Conservation (phyloP, 2,113 vertebrate genomes). For the Nanorana parkeri region DNA sequence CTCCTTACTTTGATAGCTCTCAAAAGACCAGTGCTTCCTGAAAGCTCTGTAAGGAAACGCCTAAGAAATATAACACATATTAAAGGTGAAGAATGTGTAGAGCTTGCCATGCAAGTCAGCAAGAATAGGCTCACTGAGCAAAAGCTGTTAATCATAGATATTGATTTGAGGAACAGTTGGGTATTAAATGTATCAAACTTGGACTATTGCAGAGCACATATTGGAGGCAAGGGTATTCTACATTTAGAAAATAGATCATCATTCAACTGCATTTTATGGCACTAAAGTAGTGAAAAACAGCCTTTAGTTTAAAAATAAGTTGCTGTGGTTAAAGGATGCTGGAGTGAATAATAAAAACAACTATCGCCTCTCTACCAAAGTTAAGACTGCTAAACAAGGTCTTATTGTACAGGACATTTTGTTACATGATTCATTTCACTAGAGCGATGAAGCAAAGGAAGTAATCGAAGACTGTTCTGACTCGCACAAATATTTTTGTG, state of each 20-base stretch:
- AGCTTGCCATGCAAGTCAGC: constrained; percentile 57
- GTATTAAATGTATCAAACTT: constrained; percentile 55
- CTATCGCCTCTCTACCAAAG: background rate
- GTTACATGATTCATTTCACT: background rate
- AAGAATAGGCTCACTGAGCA: constrained; percentile 49
- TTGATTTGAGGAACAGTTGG: constrained; percentile 57
- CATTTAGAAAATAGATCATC: constrained; percentile 47
- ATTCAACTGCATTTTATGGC: constrained; percentile 50
- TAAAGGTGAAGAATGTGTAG: constrained; percentile 57
- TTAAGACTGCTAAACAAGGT: background rate
- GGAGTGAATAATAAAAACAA: constrained; percentile 5
- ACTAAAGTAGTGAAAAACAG: constrained; percentile 37
- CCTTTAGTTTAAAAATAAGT: constrained; percentile 22
- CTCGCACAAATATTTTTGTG: background rate
- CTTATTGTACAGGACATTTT: constrained; percentile 3
- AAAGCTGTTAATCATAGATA: constrained; percentile 56
- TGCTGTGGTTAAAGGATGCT: constrained; percentile 16
- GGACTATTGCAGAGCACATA: constrained; percentile 32
- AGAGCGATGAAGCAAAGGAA: background rate
- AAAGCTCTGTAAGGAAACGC: constrained; percentile 53
- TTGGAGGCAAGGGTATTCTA: constrained; percentile 53
- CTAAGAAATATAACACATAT: constrained; percentile 56
- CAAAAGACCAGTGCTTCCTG: constrained; percentile 55
- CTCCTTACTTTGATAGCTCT: constrained; percentile 57
- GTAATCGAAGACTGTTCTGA: background rate